A percentile compares a stretch with the other conserved stretches of the same genome.
These are phyloP conservation scores for Acomys russatus DNA, from an alignment of 2,797 vertebrate genomes.

Conservation along the genomic window DNA sequence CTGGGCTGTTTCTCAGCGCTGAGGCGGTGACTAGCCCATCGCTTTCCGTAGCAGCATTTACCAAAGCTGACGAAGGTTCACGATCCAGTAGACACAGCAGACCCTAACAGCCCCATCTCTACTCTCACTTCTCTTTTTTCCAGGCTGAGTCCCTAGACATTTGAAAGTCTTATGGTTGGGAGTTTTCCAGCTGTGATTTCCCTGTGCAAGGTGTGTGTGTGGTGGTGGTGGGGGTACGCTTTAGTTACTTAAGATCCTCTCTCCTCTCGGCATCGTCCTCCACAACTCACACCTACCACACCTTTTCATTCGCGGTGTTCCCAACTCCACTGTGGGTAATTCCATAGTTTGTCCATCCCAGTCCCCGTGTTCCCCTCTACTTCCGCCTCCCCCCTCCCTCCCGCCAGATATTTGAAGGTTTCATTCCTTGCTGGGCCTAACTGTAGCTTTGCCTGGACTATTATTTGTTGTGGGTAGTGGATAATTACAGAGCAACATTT, in stretches of 20 bases:
- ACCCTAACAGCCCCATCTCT: background rate
- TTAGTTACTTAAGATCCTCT: background rate
- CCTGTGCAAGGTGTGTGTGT: background rate
- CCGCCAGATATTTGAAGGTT: background rate
- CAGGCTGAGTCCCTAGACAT: background rate
- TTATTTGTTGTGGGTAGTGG: background rate
- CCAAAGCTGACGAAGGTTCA: background rate
- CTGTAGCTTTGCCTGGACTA: background rate
- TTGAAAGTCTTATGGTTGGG: background rate
- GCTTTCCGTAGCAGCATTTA: background rate
- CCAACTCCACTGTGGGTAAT: background rate
- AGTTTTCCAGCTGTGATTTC: background rate
- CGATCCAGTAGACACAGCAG: background rate
- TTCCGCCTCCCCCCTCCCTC: too few species aligned
- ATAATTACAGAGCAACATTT: background rate
- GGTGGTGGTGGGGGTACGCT: rapidly evolving
- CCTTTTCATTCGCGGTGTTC: background rate
- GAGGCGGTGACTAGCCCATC: background rate
- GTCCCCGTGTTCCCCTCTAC: too few species aligned
- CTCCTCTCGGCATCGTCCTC: rapidly evolving
- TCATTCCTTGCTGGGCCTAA: background rate
- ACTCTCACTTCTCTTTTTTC: background rate
- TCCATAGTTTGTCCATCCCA: background rate
- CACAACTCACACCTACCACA: background rate
- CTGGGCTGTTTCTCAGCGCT: background rate